Conservation (phyloP, 2,888 invertebrate genomes). For the Mesochorus sp. region DNA sequence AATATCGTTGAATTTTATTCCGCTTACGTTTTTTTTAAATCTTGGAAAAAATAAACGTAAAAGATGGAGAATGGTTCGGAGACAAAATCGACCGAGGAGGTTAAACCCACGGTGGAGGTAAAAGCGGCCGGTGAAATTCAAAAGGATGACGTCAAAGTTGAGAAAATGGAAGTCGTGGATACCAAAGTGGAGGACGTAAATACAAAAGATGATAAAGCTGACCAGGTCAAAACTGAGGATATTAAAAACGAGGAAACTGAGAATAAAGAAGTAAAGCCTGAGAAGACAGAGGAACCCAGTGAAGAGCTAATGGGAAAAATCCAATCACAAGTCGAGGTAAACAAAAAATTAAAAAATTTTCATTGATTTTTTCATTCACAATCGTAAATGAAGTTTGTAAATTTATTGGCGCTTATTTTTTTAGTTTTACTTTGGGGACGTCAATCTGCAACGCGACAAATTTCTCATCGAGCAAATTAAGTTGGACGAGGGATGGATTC, state of each 20-base stretch:
- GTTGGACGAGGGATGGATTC: conserved; percentile 95
- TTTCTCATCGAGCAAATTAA: conserved; percentile 94
- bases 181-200: conserved; percentile 2
- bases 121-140: conserved; percentile 64
- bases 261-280: neutral
- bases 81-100: conserved; percentile 51
- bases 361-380: no score
- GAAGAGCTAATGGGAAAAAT: conserved; percentile 71
- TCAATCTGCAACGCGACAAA: conserved; percentile 95
- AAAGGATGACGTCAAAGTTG: conserved; percentile 34
- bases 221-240: conserved; percentile 19
- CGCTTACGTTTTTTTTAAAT: conserved; percentile 5
- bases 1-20: neutral
- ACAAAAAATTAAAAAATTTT: no score
- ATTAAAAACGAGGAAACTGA: conserved; percentile 18
- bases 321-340: conserved; percentile 75
- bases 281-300: conserved; percentile 59
- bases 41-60: neutral
- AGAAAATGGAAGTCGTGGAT: conserved; percentile 36
- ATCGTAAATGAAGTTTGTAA: no score
- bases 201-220: conserved; percentile 1
- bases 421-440: conserved; percentile 92
- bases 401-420: conserved; percentile 57
- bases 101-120: conserved; percentile 28
- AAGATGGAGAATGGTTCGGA: conserved; percentile 72